These are phyloP conservation scores for Erythrocercus mccallii DNA, from an alignment of 2,113 vertebrate genomes.

Conservation along the genomic window DNA sequence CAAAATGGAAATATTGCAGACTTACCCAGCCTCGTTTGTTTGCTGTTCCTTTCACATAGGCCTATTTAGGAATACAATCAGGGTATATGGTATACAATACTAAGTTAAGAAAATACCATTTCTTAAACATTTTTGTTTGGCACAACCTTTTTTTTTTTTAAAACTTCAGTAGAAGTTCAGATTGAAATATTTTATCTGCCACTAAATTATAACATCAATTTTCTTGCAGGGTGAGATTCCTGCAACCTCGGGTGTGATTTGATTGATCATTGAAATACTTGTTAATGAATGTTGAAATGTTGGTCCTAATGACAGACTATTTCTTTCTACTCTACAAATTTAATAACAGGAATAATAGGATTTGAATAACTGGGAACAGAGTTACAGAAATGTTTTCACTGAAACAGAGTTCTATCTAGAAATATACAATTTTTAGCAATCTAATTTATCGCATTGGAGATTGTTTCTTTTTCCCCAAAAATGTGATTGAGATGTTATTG, in stretches of 20 bases:
- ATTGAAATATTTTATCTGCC: background rate
- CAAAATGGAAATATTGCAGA: background rate
- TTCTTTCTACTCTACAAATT: background rate
- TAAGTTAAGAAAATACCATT: background rate
- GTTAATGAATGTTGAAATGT: background rate
- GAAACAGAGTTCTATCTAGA: background rate
- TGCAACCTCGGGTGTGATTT: background rate
- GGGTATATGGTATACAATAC: background rate
- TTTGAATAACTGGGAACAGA: background rate
- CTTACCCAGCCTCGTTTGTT: background rate
- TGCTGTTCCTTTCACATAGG: background rate
- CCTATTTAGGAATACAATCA: background rate
- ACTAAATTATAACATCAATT: background rate
- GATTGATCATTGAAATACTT: background rate
- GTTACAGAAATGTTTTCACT: background rate
- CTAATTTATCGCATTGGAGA: background rate
- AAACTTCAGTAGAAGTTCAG: background rate
- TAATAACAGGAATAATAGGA: background rate
- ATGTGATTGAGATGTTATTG: background rate
- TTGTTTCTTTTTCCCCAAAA: background rate
- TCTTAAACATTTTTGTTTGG: background rate
- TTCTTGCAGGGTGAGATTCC: background rate
- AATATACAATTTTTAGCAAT: background rate
- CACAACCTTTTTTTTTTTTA: background rate
- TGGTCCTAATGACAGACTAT: background rate